Conservation (phyloP, 1,140 invertebrate species). For the Hycleus cichorii region DNA sequence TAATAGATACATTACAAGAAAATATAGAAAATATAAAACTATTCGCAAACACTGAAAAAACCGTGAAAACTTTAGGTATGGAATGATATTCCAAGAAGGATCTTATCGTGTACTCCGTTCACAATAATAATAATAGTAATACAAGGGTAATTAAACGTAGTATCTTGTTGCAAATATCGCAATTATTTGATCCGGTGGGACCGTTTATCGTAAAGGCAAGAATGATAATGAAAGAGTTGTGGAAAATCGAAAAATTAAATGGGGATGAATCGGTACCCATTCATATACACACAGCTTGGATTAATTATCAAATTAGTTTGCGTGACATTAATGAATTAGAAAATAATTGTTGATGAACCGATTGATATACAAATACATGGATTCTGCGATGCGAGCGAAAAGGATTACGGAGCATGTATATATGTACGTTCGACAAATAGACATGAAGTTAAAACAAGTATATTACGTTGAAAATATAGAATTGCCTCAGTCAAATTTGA, state of each 20-base stretch:
- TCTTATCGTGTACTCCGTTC: background rate
- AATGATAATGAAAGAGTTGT: constrained; percentile 20
- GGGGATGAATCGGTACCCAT: constrained; percentile 21
- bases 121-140: background rate
- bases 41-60: background rate
- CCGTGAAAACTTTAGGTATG: constrained; percentile 16
- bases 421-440: background rate
- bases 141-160: constrained; percentile 14
- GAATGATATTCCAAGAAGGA: constrained; percentile 9
- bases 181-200: constrained; percentile 24
- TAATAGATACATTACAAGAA: background rate
- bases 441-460: background rate
- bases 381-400: constrained; percentile 39
- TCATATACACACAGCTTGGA: background rate
- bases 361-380: constrained; percentile 29
- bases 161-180: constrained; percentile 15
- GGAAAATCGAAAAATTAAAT: constrained; percentile 8
- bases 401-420: constrained; percentile 35
- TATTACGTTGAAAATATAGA: constrained; percentile 34
- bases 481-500: constrained; percentile 34
- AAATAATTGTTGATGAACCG: too few relatives aligned
- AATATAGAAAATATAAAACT: background rate
- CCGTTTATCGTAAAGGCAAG: constrained; percentile 18
- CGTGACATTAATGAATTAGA: background rate
- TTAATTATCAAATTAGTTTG: too few relatives aligned